These are phyloP conservation scores for Caranx ignobilis DNA, from an alignment of 2,113 vertebrate genomes.

Conservation along the genomic window DNA sequence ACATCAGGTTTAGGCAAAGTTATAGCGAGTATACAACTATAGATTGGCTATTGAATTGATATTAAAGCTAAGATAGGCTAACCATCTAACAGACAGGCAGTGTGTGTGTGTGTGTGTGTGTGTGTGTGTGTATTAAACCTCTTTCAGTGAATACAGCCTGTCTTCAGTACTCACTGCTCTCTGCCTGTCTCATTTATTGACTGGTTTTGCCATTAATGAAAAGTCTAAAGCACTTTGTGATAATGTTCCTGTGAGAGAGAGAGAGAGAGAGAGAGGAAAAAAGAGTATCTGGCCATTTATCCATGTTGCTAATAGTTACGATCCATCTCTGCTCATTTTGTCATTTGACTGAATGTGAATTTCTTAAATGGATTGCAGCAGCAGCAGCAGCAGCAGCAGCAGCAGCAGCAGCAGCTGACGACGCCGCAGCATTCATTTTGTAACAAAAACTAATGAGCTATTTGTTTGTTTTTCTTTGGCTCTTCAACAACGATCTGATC, in stretches of 20 bases:
- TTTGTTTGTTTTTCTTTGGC: neutral
- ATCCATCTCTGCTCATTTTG: neutral
- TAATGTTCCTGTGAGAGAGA: neutral
- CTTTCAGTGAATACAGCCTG: too few species aligned
- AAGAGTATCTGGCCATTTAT: neutral
- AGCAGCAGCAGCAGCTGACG: too few species aligned
- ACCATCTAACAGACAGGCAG: too few species aligned
- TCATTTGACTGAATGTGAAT: neutral
- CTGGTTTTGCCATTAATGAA: too few species aligned
- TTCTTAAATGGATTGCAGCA: neutral
- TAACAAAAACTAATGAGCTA: neutral
- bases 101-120: too few species aligned
- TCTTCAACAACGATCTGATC: neutral
- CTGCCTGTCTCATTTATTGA: neutral
- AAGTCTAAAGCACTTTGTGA: neutral
- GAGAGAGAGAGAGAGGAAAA: neutral
- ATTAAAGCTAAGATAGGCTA: too few species aligned
- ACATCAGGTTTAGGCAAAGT: neutral
- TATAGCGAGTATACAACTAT: too few species aligned
- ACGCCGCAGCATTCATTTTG: neutral
- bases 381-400: too few species aligned
- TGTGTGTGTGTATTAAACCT: too few species aligned
- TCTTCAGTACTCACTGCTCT: neutral
- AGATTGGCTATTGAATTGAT: too few species aligned
- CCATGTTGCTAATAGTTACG: neutral